Conservation (phyloP, 30 jellyfish, hydroid and myxozoan species). For the Nemopilema nomurai region DNA sequence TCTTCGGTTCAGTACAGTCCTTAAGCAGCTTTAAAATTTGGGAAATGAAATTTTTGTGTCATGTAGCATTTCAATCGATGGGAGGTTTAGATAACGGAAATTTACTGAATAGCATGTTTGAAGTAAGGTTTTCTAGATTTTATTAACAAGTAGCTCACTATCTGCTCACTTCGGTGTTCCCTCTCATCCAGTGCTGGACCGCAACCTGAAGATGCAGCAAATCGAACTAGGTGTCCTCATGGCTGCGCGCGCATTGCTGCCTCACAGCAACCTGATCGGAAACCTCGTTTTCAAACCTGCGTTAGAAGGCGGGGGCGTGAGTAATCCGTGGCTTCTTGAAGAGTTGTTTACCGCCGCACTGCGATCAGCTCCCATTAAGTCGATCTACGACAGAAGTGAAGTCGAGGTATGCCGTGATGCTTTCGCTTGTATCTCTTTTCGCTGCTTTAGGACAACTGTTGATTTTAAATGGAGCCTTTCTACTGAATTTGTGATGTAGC, state of each 20-base stretch:
- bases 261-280: slow-evolving; percentile 49
- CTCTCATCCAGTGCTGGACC: slow-evolving; percentile 24
- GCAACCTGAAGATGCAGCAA: slow-evolving; percentile 36
- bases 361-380: slow-evolving; percentile 30
- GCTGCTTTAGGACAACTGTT: no score
- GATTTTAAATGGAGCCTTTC: no score
- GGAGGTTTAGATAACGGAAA: no score
- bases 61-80: no score
- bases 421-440: background rate
- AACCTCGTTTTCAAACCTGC: slow-evolving; percentile 25
- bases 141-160: no score
- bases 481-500: no score
- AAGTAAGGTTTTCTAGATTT: no score
- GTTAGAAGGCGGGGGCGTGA: slow-evolving; percentile 26
- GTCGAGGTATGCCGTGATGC: slow-evolving; percentile 69
- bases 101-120: no score
- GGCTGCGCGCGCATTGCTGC: slow-evolving; percentile 62
- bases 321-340: slow-evolving; percentile 36
- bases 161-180: no score
- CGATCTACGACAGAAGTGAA: slow-evolving; percentile 61
- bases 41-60: no score
- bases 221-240: slow-evolving; percentile 52
- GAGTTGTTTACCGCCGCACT: slow-evolving; percentile 59
- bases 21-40: no score
- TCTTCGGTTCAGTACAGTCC: no score